Conservation (phyloP, 2,113 vertebrate genomes). For the Labeo rohita region DNA sequence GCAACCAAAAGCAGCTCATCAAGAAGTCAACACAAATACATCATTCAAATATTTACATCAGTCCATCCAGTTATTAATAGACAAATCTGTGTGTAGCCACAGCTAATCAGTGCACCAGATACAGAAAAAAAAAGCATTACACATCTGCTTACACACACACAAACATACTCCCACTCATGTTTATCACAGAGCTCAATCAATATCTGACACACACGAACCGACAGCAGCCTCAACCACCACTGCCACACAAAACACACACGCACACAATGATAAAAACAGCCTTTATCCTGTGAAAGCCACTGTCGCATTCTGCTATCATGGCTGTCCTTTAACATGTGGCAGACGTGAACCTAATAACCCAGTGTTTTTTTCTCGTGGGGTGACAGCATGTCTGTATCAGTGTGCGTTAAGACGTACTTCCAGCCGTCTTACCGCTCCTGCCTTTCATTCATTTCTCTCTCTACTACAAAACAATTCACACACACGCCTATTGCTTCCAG, state of each 20-base stretch:
- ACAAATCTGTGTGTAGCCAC: background rate
- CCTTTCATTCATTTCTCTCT: constrained; percentile 39
- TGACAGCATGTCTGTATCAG: constrained; percentile 53
- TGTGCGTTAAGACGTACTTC: constrained; percentile 42
- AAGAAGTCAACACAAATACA: background rate
- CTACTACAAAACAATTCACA: constrained; percentile 19
- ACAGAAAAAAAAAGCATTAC: background rate
- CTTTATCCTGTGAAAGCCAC: background rate
- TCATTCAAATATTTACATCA: background rate
- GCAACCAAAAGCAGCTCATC: background rate
- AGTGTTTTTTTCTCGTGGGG: constrained; percentile 60
- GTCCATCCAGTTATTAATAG: background rate
- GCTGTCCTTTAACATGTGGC: background rate
- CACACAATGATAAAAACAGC: background rate
- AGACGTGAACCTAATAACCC: constrained; percentile 42
- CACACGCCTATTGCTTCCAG: constrained; percentile 30
- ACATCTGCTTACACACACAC: background rate
- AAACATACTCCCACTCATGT: too few species aligned
- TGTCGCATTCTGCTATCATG: constrained; percentile 3
- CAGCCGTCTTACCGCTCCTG: constrained; percentile 40
- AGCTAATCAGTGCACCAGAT: background rate
- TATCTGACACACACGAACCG: constrained; percentile 3
- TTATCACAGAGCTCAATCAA: constrained; percentile 55
- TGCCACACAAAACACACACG: background rate
- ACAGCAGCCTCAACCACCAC: background rate